Evolutionary conservation across 2,888 invertebrate species (phyloP), one percentile per base, ranked within the genome.

Genomic region (Cosmopolites sordidus): DNA sequence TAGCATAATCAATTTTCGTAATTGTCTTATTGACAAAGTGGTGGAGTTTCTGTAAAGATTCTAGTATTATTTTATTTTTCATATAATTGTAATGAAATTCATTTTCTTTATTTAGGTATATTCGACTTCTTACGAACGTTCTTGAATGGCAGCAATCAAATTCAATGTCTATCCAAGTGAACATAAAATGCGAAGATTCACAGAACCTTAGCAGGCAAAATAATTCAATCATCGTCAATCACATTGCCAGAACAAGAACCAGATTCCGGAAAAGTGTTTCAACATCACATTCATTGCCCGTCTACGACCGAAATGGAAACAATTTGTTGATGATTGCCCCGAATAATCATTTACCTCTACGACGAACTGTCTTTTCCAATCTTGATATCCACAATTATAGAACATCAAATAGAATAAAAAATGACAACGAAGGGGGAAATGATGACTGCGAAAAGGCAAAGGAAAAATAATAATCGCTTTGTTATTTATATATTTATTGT

Each of bases 121-220:
- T 96, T 59, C 84, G 86, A 44, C 79, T 96, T 1, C 78, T 96
- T 16, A 86, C 85, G 56, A 88, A 86, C 67, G 91, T 96, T 0
- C 72, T 96, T 9, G 92, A 93, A 65, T 96, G 92, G 90, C 95
- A 95, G 75, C 88, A 79, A 59, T 57, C 61, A 12, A 74, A 76
- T 56, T 68, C 74, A 45, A 60, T 63, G 42, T 64, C 68, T 8
- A 67, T 68, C 30, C 72, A 72, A 55, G 67, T 70, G 29, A 70
- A 69, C 43, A 80, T 78, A 52, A 83, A 81, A 73, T 82, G 76
- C 64, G 81, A 79, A 67, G 73, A 71, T 45, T 57, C 62, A 18
- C 56, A 65, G 8, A 37, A 60, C 6, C 69, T 67, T 67, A 76
- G 63, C 3, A 60, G 65, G 12, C 65, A 65, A 43, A 49, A 60